Evolutionary conservation across 2,888 invertebrate genomes (phyloP).

Genomic region (Silvanus unidentatus): DNA sequence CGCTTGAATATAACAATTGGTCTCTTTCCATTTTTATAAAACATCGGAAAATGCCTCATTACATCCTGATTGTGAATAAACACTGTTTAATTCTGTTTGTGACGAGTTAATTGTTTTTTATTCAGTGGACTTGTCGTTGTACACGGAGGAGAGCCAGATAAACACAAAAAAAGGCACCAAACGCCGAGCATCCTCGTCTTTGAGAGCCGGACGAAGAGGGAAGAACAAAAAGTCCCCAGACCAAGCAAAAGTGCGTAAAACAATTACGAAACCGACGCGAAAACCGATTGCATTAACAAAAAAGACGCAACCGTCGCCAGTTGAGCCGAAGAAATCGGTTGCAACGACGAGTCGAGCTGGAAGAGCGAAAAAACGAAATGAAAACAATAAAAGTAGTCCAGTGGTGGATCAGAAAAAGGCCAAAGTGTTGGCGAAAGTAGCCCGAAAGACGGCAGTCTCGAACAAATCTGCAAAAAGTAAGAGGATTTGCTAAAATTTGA

Average conservation of each 20-base stretch:
- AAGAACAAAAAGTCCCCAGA: slow-evolving; percentile 29
- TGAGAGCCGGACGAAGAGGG: slow-evolving; percentile 10
- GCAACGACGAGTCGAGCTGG: slow-evolving; percentile 29
- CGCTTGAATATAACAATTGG: no score
- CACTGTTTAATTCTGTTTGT: not conserved
- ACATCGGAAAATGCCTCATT: no score
- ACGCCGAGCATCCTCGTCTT: slow-evolving; percentile 31
- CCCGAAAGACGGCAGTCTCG: slow-evolving; percentile 32
- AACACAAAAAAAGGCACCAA: slow-evolving; percentile 45
- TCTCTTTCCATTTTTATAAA: no score
- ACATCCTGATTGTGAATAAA: no score
- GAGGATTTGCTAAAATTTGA: not conserved
- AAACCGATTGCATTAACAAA: slow-evolving; percentile 13
- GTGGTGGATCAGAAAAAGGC: slow-evolving; percentile 46
- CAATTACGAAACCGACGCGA: slow-evolving; percentile 26
- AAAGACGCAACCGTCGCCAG: slow-evolving; percentile 5
- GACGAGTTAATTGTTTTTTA: slow-evolving; percentile 4
- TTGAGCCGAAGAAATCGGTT: slow-evolving; percentile 10
- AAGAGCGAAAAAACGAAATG: slow-evolving; percentile 32
- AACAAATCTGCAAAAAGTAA: not conserved
- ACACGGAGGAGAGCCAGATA: slow-evolving; percentile 76
- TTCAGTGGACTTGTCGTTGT: slow-evolving; percentile 77
- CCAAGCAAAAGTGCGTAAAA: slow-evolving; percentile 33
- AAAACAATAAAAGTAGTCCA: slow-evolving; percentile 23
- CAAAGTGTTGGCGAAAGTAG: slow-evolving; percentile 43